Evolutionary conservation across 2,113 vertebrate genomes (phyloP).

Genomic region (Benitochromis conjunctus): DNA sequence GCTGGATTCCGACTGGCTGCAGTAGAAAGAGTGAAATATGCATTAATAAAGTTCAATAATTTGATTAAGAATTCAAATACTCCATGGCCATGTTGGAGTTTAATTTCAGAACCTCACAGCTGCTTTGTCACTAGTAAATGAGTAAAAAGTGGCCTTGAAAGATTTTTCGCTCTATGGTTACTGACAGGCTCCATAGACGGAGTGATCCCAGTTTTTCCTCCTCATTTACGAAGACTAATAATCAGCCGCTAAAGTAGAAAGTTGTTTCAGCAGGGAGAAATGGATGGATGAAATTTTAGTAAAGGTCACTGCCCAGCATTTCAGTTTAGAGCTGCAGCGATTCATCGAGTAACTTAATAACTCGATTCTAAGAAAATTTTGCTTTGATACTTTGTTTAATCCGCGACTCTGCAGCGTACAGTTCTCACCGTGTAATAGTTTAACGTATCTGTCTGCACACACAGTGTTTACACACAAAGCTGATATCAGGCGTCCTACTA

Average conservation of each 20-base stretch:
- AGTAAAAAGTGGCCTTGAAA: neutral
- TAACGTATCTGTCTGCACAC: neutral
- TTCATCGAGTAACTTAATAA: neutral
- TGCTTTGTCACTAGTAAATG: neutral
- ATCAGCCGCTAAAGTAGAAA: neutral
- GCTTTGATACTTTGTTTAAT: neutral
- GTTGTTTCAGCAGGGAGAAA: neutral
- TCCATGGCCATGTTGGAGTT: neutral
- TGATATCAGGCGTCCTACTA: neutral
- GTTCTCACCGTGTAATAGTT: neutral
- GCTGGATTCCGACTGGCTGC: neutral
- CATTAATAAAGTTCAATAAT: neutral
- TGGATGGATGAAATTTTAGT: neutral
- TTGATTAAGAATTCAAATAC: neutral
- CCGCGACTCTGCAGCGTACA: neutral
- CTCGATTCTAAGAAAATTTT: accelerated
- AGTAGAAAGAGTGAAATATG: neutral
- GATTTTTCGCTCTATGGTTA: neutral
- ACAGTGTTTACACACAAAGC: neutral
- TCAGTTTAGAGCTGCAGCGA: accelerated
- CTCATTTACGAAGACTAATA: neutral
- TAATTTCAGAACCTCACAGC: neutral
- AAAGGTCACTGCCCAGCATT: neutral
- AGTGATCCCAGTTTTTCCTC: neutral
- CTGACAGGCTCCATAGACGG: neutral